These are phyloP conservation scores for Heliopora coerulea DNA, from an alignment of 92 coral and sea anemone species.

Conservation along the genomic window DNA sequence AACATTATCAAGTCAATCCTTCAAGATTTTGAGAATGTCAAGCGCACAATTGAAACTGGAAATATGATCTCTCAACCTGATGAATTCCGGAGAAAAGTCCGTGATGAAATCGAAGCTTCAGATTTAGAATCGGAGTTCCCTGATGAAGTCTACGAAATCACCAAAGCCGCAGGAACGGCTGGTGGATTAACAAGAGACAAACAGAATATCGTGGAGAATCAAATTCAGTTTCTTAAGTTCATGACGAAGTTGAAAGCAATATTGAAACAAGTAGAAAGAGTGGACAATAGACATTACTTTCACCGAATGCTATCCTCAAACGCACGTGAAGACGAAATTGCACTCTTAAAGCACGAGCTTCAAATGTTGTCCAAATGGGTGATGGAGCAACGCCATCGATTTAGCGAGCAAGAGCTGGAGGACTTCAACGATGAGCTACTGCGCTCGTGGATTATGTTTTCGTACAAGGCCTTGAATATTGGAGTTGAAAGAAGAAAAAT, in stretches of 20 bases:
- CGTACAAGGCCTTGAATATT: conserved; percentile 42
- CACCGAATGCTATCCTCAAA: not conserved
- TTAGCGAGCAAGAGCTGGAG: conserved; percentile 79
- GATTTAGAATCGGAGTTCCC: conserved; percentile 26
- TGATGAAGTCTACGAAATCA: conserved; percentile 21
- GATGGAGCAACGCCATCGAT: conserved; percentile 59
- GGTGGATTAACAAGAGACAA: conserved; percentile 53
- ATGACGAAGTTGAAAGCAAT: conserved; percentile 42
- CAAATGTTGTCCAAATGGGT: conserved; percentile 43
- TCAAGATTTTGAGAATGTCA: conserved; percentile 68
- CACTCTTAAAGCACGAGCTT: conserved; percentile 19
- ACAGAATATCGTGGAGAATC: conserved; percentile 70
- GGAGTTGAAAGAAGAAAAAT: conserved; percentile 30
- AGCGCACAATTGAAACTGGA: conserved; percentile 42
- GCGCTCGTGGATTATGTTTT: conserved; percentile 57
- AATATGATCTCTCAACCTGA: not conserved
- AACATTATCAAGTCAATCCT: conserved; percentile 77
- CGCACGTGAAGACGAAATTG: conserved; percentile 11
- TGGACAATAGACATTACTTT: not conserved
- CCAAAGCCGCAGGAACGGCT: not conserved
- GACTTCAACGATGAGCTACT: conserved; percentile 71
- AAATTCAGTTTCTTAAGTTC: conserved; percentile 61
- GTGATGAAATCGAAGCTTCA: not conserved
- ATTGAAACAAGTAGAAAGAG: conserved; percentile 10
- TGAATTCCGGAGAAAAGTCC: conserved; percentile 13